Conservation (phyloP, 2,888 invertebrate genomes). For the Heliconius hortense region DNA sequence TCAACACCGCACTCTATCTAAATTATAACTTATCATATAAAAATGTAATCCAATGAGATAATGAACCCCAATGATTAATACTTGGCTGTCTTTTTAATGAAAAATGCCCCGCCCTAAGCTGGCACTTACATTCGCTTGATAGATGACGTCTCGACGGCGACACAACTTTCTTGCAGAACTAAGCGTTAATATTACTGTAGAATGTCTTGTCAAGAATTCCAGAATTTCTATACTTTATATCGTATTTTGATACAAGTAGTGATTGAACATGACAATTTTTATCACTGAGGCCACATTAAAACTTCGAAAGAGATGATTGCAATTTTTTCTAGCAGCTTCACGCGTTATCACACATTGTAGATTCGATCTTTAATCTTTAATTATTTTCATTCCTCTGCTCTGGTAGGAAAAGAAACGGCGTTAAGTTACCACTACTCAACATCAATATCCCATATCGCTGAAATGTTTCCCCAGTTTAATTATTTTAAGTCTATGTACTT, state of each 20-base stretch:
- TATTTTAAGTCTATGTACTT: too few relatives aligned
- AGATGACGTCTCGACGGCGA: slow-evolving; percentile 24
- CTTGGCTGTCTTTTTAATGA: slow-evolving; percentile 66
- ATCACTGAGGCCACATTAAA: too few relatives aligned
- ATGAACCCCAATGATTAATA: slow-evolving; percentile 63
- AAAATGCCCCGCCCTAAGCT: slow-evolving; percentile 59
- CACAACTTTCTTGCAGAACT: slow-evolving; percentile 30
- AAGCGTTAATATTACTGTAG: not conserved
- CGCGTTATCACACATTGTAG: too few relatives aligned
- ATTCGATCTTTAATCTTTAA: too few relatives aligned
- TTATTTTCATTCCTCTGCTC: too few relatives aligned
- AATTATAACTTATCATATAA: not conserved
- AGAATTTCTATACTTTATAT: not conserved
- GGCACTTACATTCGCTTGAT: slow-evolving; percentile 41
- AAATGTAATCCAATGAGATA: slow-evolving; percentile 38
- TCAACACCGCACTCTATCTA: not conserved
- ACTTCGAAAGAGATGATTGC: too few relatives aligned
- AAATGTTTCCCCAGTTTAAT: too few relatives aligned
- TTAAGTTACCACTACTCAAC: too few relatives aligned
- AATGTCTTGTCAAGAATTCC: not conserved
- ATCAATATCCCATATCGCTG: too few relatives aligned
- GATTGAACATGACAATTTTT: too few relatives aligned
- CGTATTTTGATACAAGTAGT: not conserved
- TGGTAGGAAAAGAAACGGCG: too few relatives aligned
- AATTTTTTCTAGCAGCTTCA: too few relatives aligned